These are phyloP conservation scores for Phasianus colchicus DNA, from an alignment of 2,113 vertebrate species.

Conservation along the genomic window DNA sequence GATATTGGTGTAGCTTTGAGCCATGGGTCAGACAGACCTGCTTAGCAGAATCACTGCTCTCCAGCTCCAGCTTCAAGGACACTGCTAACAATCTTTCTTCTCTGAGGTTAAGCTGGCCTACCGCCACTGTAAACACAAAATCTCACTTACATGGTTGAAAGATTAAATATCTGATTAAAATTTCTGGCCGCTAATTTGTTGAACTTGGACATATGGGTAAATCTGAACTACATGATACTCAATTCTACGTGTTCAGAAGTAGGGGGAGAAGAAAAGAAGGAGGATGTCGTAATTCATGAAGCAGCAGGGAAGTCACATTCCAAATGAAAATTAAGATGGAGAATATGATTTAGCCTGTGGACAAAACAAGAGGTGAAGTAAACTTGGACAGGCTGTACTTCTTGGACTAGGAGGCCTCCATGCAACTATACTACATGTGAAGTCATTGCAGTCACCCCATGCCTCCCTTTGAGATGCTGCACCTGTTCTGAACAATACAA, in stretches of 20 bases:
- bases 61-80: slow-evolving; percentile 70
- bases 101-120: slow-evolving; percentile 75
- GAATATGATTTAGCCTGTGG: not conserved
- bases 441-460: not conserved
- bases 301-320: slow-evolving; percentile 44
- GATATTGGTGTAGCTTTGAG: not conserved
- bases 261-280: not conserved
- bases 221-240: slow-evolving; percentile 56
- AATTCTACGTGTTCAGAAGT: slow-evolving; percentile 10
- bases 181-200: slow-evolving; percentile 84
- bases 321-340: slow-evolving; percentile 44
- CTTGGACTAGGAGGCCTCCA: not conserved
- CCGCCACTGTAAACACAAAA: slow-evolving; percentile 78
- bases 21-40: not conserved
- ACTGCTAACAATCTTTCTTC: slow-evolving; percentile 73
- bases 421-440: not conserved
- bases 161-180: slow-evolving; percentile 87
- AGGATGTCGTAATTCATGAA: not conserved
- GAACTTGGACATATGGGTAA: slow-evolving; percentile 77
- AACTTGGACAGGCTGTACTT: not conserved
- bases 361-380: not conserved
- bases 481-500: not conserved
- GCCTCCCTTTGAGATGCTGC: not conserved
- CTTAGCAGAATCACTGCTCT: slow-evolving; percentile 8
- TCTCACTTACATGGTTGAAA: slow-evolving; percentile 82